Conservation (phyloP, 2,797 vertebrate genomes). For the Erpetoichthys calabaricus region DNA sequence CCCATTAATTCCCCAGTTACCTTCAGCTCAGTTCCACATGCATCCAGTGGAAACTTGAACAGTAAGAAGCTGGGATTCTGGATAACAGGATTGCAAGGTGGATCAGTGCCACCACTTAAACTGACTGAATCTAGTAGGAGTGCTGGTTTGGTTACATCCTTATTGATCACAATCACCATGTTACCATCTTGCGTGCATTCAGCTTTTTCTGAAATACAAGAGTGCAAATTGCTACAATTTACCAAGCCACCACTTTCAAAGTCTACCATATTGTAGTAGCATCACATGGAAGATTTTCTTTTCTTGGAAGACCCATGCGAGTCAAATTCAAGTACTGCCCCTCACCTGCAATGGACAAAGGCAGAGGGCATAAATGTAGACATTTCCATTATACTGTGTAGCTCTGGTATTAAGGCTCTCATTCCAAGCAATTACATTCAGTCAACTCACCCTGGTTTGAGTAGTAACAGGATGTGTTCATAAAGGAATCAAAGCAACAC, state of each 20-base stretch:
- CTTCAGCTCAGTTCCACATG: slow-evolving; percentile 32
- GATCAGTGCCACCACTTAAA: slow-evolving; percentile 21
- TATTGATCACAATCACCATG: slow-evolving; percentile 41
- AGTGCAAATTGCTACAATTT: neutral
- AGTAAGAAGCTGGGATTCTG: slow-evolving; percentile 33
- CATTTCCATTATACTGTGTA: no score
- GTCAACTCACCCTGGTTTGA: slow-evolving; percentile 31
- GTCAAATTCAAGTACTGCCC: neutral
- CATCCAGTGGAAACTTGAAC: slow-evolving; percentile 41
- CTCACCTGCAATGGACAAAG: neutral
- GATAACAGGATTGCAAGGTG: slow-evolving; percentile 24
- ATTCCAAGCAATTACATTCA: neutral
- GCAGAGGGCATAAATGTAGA: neutral
- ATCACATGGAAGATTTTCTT: no score
- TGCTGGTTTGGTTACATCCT: slow-evolving; percentile 34
- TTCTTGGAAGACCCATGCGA: neutral
- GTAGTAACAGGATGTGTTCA: slow-evolving; percentile 34
- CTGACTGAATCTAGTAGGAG: slow-evolving; percentile 32
- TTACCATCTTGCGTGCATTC: slow-evolving; percentile 46
- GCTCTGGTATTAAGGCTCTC: no score
- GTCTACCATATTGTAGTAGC: no score
- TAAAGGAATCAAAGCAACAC: slow-evolving; percentile 35
- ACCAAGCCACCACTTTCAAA: neutral
- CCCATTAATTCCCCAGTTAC: slow-evolving; percentile 16
- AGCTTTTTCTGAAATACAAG: slow-evolving; percentile 35